Conservation (phyloP, 2,113 vertebrate genomes). For the Sphyrna mokarran region DNA sequence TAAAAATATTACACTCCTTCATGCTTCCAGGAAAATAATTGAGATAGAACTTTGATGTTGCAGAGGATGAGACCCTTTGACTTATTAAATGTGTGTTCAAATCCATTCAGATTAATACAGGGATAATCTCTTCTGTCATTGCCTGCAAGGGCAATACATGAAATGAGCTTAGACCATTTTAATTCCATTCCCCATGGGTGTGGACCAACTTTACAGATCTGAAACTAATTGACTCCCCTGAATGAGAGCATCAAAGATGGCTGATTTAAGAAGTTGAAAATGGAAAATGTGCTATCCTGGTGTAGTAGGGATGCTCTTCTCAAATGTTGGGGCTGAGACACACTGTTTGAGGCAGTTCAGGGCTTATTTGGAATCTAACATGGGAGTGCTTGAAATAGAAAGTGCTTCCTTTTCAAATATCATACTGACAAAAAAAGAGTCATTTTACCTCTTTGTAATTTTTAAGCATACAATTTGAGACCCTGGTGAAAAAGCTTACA, state of each 20-base stretch:
- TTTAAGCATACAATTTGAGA: not conserved
- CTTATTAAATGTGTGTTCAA: not conserved
- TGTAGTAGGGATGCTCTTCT: not conserved
- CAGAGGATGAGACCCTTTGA: not conserved
- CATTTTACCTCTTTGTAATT: not conserved
- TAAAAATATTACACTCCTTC: not conserved
- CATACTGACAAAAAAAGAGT: not conserved
- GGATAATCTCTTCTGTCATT: not conserved
- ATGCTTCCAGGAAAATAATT: not conserved
- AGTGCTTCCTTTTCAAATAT: not conserved
- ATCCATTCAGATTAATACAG: not conserved
- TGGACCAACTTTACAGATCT: not conserved
- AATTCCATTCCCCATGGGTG: not conserved
- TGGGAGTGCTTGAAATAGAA: not conserved
- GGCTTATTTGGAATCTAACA: not conserved
- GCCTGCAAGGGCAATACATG: not conserved
- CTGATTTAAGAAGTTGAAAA: not conserved
- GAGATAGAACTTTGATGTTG: not conserved
- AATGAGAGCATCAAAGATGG: not conserved
- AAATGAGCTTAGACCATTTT: not conserved
- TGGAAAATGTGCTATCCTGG: not conserved
- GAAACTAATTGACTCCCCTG: not conserved
- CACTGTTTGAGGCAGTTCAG: not conserved
- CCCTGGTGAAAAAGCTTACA: not conserved
- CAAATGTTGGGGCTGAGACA: not conserved